phyloP scores from a whole-genome alignment of 2,888 invertebrate species.

The Apoderus coryli region DNA sequence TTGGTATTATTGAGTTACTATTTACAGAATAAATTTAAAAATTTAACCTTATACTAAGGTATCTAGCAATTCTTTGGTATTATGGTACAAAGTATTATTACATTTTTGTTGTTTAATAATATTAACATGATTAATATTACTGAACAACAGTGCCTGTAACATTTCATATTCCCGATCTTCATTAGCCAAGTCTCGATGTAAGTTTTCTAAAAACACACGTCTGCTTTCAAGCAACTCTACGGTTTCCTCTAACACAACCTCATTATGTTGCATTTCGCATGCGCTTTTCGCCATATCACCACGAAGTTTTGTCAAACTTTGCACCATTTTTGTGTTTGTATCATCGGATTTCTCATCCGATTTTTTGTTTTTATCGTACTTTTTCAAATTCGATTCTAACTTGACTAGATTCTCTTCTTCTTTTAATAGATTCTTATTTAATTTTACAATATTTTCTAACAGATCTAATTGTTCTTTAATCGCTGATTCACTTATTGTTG shows the following conservation, averaged over 20 bases:
- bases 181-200: slow-evolving; percentile 28
- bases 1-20: too few species aligned
- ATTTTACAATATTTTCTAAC: slow-evolving; percentile 54
- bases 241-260: slow-evolving; percentile 31
- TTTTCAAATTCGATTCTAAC: slow-evolving; percentile 40
- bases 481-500: slow-evolving; percentile 39
- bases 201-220: slow-evolving; percentile 26
- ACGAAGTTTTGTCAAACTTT: slow-evolving; percentile 25
- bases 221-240: slow-evolving; percentile 27
- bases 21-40: slow-evolving; percentile 1
- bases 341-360: slow-evolving; percentile 29
- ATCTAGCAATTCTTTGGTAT: slow-evolving; percentile 36
- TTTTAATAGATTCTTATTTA: slow-evolving; percentile 57
- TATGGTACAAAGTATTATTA: slow-evolving; percentile 23
- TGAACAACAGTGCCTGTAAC: slow-evolving; percentile 31
- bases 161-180: slow-evolving; percentile 32
- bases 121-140: slow-evolving; percentile 20
- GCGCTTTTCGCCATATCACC: slow-evolving; percentile 32
- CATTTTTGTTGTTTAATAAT: slow-evolving; percentile 9
- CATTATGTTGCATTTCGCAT: slow-evolving; percentile 34
- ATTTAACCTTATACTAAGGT: slow-evolving; percentile 29
- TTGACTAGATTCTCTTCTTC: slow-evolving; percentile 60
- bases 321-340: slow-evolving; percentile 25
- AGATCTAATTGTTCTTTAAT: slow-evolving; percentile 50
- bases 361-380: slow-evolving; percentile 30